Conservation (phyloP, 2,888 invertebrate genomes). For the Cosmopolites sordidus region DNA sequence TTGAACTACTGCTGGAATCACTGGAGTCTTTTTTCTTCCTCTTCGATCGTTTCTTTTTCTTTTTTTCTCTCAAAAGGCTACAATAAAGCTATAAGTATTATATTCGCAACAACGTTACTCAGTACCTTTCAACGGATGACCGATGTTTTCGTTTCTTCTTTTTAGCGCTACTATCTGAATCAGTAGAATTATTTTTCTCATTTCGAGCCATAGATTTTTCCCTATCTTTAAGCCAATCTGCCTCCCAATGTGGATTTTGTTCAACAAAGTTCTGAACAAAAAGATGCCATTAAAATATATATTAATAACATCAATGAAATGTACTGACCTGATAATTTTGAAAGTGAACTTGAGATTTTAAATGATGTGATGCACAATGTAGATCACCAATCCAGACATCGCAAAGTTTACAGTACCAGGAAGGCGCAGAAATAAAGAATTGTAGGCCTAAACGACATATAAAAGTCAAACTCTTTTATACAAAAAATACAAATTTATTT, state of each 20-base stretch:
- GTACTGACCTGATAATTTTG: slow-evolving; percentile 73
- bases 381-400: slow-evolving; percentile 84
- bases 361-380: slow-evolving; percentile 81
- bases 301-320: not conserved
- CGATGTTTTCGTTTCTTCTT: slow-evolving; percentile 36
- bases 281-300: not conserved
- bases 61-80: slow-evolving; percentile 47
- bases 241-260: slow-evolving; percentile 84
- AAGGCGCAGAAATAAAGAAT: slow-evolving; percentile 81
- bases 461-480: no score
- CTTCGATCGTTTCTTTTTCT: slow-evolving; percentile 52
- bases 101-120: not conserved
- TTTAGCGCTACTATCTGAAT: slow-evolving; percentile 31
- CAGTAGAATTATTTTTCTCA: slow-evolving; percentile 29
- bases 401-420: slow-evolving; percentile 88
- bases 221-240: slow-evolving; percentile 79
- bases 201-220: slow-evolving; percentile 48
- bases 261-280: slow-evolving; percentile 67
- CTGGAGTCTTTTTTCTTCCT: slow-evolving; percentile 40
- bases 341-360: slow-evolving; percentile 74
- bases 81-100: no score
- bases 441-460: slow-evolving; percentile 73
- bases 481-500: no score
- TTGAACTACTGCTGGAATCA: slow-evolving; percentile 42
- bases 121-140: slow-evolving; percentile 23